These are phyloP conservation scores for Hylia prasina DNA, from an alignment of 2,113 vertebrate species.

Conservation along the genomic window DNA sequence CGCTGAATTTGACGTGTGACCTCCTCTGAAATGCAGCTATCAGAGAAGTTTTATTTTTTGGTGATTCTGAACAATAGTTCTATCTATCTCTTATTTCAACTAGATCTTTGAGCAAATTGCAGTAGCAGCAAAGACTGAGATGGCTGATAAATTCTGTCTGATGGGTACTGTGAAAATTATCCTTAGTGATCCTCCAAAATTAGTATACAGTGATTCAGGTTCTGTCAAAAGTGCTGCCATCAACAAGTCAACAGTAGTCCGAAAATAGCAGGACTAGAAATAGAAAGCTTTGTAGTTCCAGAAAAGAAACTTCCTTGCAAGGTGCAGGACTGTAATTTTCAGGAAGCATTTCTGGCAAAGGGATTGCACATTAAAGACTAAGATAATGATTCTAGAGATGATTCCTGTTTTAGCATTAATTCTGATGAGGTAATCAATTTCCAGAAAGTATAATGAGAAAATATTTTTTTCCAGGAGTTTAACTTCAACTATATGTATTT, in stretches of 20 bases:
- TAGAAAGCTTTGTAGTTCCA: not conserved
- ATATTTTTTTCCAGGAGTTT: not conserved
- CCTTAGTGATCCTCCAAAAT: not conserved
- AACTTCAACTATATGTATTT: not conserved
- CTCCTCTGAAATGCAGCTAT: not conserved
- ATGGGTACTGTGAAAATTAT: not conserved
- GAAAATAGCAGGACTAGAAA: not conserved
- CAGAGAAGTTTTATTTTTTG: not conserved
- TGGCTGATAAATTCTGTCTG: not conserved
- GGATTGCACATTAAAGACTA: not conserved
- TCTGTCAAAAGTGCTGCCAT: not conserved
- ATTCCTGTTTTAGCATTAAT: not conserved
- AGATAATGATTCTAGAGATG: not conserved
- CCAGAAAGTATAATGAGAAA: not conserved
- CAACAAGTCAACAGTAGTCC: conserved; percentile 11
- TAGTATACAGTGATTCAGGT: not conserved
- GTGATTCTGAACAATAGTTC: not conserved
- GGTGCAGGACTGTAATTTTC: not conserved
- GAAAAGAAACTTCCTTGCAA: not conserved
- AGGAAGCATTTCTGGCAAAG: not conserved
- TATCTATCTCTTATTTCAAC: not conserved
- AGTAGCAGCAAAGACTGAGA: not conserved
- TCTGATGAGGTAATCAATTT: not conserved
- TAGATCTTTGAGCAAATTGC: not conserved
- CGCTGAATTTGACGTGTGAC: not conserved